These are phyloP conservation scores for Tylochromis polylepis DNA, from an alignment of 2,113 vertebrate genomes.

Conservation along the genomic window DNA sequence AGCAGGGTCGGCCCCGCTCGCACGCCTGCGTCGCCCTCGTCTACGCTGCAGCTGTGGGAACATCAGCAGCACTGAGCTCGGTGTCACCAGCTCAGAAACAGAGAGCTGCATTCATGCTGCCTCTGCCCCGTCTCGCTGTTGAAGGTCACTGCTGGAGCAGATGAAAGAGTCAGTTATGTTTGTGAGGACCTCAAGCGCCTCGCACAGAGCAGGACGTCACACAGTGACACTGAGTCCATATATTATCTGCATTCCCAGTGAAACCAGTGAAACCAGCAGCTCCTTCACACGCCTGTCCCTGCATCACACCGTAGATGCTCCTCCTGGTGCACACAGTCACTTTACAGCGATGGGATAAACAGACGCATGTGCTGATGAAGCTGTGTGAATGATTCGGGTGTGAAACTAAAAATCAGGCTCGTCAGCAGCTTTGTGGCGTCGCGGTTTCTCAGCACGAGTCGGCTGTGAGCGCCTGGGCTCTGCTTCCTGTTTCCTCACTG, in stretches of 20 bases:
- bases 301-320: background rate
- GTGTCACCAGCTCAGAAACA: background rate
- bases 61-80: background rate
- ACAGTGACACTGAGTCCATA: background rate
- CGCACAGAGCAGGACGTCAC: background rate
- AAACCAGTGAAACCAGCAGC: background rate
- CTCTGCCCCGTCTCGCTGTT: background rate
- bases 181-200: background rate
- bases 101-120: background rate
- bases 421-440: background rate
- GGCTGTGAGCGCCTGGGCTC: background rate
- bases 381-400: background rate
- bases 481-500: background rate
- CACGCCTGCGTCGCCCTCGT: background rate
- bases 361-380: background rate
- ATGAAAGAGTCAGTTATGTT: background rate
- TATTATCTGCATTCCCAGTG: background rate
- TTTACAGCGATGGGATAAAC: background rate
- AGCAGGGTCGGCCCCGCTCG: background rate
- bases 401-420: background rate
- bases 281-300: background rate
- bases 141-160: background rate
- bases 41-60: background rate
- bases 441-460: background rate
- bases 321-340: background rate